phyloP scores from a whole-genome alignment of 2,113 vertebrate species.

The Propithecus coquereli region DNA sequence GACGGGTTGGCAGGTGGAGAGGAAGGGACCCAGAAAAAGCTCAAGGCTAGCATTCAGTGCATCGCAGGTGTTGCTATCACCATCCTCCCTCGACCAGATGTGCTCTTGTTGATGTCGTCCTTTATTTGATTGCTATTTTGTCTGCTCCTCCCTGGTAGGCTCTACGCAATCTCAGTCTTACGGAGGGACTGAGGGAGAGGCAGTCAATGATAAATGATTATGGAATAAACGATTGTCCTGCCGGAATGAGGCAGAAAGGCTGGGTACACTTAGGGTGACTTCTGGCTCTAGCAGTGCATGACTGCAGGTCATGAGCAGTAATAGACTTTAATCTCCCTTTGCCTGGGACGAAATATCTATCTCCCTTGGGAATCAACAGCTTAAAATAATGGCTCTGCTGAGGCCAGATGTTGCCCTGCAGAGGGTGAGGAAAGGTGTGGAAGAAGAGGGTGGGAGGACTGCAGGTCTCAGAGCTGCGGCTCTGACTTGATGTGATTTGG shows the following conservation, averaged over 20 bases:
- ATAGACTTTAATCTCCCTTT: background rate
- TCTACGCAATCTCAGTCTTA: background rate
- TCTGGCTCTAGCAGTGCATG: too few species aligned
- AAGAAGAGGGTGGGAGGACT: too few species aligned
- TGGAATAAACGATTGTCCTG: background rate
- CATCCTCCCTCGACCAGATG: background rate
- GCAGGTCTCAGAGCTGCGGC: too few species aligned
- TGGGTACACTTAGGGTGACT: background rate
- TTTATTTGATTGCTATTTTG: background rate
- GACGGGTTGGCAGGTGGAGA: background rate
- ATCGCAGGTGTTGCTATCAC: too few species aligned
- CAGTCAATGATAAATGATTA: background rate
- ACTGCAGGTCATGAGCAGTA: background rate
- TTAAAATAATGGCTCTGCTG: background rate
- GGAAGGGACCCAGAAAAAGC: accelerated
- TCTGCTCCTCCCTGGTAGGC: background rate
- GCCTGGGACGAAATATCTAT: background rate
- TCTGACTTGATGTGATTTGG: background rate
- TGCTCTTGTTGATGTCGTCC: background rate
- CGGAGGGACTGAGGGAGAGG: background rate
- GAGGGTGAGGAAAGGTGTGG: background rate
- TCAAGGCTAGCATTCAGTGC: too few species aligned
- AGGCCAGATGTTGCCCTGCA: background rate
- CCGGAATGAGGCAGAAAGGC: background rate
- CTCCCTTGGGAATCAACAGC: background rate